Percentiles rank a stretch among this genome's conserved stretches.
phyloP scores from a whole-genome alignment of 2,888 invertebrate genomes.

The Cylindroiulus punctatus region DNA sequence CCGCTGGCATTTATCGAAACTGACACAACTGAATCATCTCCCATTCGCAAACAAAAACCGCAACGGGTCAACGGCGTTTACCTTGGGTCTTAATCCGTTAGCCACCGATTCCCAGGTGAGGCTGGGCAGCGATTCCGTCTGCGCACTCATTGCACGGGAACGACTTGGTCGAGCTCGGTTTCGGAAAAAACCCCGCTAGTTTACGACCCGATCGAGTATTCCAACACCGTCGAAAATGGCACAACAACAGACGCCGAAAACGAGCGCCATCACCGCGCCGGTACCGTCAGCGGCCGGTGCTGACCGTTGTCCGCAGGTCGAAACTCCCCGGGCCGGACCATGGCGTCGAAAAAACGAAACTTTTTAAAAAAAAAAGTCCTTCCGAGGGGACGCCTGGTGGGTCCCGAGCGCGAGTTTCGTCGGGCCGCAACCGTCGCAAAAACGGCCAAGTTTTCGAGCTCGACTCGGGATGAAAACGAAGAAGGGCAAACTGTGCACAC shows the following conservation, averaged over 20 bases:
- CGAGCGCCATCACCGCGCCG: background rate
- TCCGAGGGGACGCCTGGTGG: background rate
- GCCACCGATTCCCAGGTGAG: slow-evolving; percentile 53
- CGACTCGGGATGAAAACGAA: background rate
- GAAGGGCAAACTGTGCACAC: slow-evolving; percentile 44
- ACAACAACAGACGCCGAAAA: background rate
- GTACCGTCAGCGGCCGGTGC: background rate
- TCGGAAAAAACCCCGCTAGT: background rate
- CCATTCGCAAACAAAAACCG: too few relatives aligned
- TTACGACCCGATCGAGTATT: background rate
- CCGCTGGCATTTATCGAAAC: too few relatives aligned
- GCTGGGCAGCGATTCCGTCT: slow-evolving; percentile 51
- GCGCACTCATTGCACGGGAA: slow-evolving; percentile 43
- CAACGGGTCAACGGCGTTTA: background rate
- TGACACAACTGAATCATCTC: too few relatives aligned
- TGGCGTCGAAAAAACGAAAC: background rate
- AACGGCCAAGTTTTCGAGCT: background rate
- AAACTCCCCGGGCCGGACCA: background rate
- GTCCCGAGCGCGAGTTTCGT: background rate
- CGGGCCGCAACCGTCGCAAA: background rate
- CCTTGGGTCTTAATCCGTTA: slow-evolving; percentile 55
- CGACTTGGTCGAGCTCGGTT: background rate
- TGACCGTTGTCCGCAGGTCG: background rate
- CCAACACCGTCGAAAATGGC: background rate
- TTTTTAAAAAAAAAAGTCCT: background rate